phyloP scores from a whole-genome alignment of 2,888 invertebrate species.

The Piscicola geometra region DNA sequence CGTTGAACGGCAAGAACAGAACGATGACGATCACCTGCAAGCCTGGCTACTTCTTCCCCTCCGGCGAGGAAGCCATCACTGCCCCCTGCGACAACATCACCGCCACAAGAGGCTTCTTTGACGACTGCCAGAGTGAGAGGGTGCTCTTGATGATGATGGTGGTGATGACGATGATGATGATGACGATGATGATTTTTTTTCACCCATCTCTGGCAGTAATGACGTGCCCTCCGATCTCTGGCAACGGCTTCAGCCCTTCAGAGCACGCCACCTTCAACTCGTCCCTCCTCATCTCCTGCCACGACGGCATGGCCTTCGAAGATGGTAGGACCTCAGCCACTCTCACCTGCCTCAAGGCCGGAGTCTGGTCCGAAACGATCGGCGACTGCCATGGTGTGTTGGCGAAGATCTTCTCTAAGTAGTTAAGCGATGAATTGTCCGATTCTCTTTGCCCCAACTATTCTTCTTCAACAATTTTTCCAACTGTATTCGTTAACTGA shows the following conservation, averaged over 20 bases:
- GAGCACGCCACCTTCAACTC: conserved; percentile 19
- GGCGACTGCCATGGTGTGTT: conserved; percentile 12
- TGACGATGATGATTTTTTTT: too few species aligned
- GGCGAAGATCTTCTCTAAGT: too few species aligned
- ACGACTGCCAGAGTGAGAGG: not conserved
- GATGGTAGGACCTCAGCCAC: conserved; percentile 7
- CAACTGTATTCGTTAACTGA: too few species aligned
- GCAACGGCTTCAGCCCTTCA: not conserved
- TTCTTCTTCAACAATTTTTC: too few species aligned
- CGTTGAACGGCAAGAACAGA: not conserved
- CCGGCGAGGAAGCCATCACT: not conserved
- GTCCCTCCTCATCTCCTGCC: not conserved
- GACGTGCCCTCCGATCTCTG: conserved; percentile 12
- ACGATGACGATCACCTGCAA: conserved; percentile 20
- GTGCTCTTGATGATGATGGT: too few species aligned
- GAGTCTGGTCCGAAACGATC: conserved; percentile 14
- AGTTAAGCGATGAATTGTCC: too few species aligned
- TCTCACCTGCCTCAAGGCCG: conserved; percentile 2
- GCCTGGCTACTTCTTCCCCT: conserved; percentile 14
- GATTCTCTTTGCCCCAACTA: too few species aligned
- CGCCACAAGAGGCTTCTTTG: not conserved
- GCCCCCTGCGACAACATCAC: not conserved
- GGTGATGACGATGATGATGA: too few species aligned
- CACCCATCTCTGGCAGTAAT: conserved; percentile 1
- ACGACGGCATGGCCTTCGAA: not conserved